Base-by-base conservation (phyloP, 2,113 vertebrate species). In the Dipodomys ordii region DNA sequence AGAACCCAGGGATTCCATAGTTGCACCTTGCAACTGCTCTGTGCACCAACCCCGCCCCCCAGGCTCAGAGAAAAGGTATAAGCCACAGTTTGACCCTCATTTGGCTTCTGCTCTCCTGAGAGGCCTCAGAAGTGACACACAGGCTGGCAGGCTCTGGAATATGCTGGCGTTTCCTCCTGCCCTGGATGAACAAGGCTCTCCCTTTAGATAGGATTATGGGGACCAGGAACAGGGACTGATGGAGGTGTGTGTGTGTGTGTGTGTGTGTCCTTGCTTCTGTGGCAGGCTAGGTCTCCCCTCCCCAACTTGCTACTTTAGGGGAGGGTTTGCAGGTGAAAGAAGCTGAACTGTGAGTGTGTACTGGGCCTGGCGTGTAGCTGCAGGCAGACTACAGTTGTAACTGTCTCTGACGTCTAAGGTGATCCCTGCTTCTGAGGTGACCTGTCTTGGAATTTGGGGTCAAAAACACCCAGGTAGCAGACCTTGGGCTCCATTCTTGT, bases 11-110 rank as follows among this genome's bases (percentile, higher is more conserved):
- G 80, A 65, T 32, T 19, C 68, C 23, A 35, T 13, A 65, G 74
- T 19, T 2, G 2, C 0, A 0, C 30, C 11, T 15, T 35, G 18
- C 7, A 12, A 12, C 15, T 3, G 46, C 67, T 88, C 30, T 49
- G 49, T 16, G 64, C 35, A 39, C 39, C 35, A 35, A 39, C 39
- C 3, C 39, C 39, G 4, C 5, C 39, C 39, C 39, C 39, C 39
- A 39, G 60, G 23, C 77, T 87, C 88, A 78, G 44, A 62, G 53
- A 22, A 18, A 30, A 16, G 4, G 35, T 49, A 67, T 39, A 0
- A 2, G 18, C 18, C 15, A 12, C 1, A 64, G 71, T 18, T 68
- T 72, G 69, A 92, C 35, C 1, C 30, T 22, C 7, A 8, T 30
- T 46, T 87, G 35, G n/a, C 65, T 39, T 68, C 44, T 20, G 69